phyloP scores from a whole-genome alignment of 2,888 invertebrate genomes.

The Panzeria rudis region DNA sequence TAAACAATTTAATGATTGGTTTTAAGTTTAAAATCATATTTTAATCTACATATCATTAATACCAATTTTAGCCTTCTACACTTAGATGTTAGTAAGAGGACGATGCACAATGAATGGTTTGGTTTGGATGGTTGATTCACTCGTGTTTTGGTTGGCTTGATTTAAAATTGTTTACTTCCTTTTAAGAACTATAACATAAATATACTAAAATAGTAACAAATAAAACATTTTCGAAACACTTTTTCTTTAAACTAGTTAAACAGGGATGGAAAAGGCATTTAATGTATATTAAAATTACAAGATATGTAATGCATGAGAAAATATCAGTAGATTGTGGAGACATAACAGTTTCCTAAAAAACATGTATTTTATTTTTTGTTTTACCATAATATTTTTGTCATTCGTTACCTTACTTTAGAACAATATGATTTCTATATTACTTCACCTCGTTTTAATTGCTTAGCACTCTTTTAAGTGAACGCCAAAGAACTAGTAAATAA shows the following conservation, averaged over 20 bases:
- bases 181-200: conserved; percentile 11
- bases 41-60: conserved; percentile 73
- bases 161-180: conserved; percentile 66
- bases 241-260: background rate
- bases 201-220: background rate
- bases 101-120: conserved; percentile 22
- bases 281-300: no score
- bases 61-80: conserved; percentile 63
- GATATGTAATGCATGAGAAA: no score
- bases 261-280: background rate
- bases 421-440: no score
- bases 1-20: conserved; percentile 68
- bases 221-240: background rate
- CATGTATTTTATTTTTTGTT: no score
- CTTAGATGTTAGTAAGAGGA: conserved; percentile 15
- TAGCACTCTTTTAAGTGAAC: no score
- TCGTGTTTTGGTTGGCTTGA: background rate
- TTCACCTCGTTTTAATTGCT: no score
- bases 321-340: no score
- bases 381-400: no score
- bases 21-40: conserved; percentile 68
- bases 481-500: no score
- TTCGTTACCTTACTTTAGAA: no score
- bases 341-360: no score
- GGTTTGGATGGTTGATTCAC: background rate